Conservation (phyloP, 2,888 invertebrate species). For the Crematogaster levior region DNA sequence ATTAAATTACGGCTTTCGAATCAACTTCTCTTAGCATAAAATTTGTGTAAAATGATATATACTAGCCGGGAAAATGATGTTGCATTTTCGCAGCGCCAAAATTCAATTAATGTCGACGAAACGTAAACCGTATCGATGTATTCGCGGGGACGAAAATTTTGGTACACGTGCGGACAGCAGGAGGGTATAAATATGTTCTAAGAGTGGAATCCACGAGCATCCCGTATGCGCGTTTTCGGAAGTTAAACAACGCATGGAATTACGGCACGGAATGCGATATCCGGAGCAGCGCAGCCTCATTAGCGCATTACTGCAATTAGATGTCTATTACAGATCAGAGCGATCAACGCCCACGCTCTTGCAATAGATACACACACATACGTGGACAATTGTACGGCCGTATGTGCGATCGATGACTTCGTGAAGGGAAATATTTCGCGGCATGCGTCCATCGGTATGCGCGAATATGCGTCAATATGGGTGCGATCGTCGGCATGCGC, state of each 20-base stretch:
- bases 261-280: conserved; percentile 66
- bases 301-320: conserved; percentile 73
- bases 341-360: conserved; percentile 45
- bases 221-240: conserved; percentile 60
- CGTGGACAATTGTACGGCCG: background rate
- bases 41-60: background rate
- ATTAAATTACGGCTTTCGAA: background rate
- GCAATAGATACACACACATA: background rate
- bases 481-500: conserved; percentile 30
- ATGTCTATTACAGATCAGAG: conserved; percentile 69
- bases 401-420: conserved; percentile 46
- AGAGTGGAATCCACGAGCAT: conserved; percentile 55
- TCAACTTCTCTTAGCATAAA: background rate
- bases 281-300: conserved; percentile 62
- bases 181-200: conserved; percentile 29
- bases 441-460: conserved; percentile 39
- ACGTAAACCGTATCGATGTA: background rate
- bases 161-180: conserved; percentile 20
- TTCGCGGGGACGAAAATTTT: conserved; percentile 27
- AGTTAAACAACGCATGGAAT: conserved; percentile 68
- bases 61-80: background rate
- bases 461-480: conserved; percentile 38
- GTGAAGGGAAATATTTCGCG: conserved; percentile 50
- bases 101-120: background rate
- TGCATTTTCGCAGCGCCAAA: background rate